Base-by-base conservation (phyloP, 2,888 invertebrate species). In the Branchellion lobata region DNA sequence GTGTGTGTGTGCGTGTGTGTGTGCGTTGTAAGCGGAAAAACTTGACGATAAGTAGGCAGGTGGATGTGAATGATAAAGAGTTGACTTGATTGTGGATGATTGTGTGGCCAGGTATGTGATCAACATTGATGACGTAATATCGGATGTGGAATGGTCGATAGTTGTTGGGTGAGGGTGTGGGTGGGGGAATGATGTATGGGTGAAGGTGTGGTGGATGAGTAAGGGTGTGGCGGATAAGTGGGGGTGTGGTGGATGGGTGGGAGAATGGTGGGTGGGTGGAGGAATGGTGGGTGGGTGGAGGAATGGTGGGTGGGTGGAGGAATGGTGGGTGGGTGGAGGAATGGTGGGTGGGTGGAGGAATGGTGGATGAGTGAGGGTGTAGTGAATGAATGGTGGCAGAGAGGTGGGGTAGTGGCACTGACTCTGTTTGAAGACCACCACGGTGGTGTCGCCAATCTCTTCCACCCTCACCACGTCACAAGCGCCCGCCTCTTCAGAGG, bases 391-490 rank as follows among this genome's bases (percentile, higher is more conserved):
- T 29, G 33, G 74, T 36, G 33, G 36, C 21, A 24, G 36, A 40
- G 21, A 27, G 1, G 14, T 14, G n/a, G 29, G n/a, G 29, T 27
- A 27, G 33, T 33, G 36, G 29, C 14, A 14, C 36, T 61, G 73
- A 88, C 88, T 92, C 89, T 94, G 92, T 84, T 92, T 92, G 90
- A 99, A 98, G n/a, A 95, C 91, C 2, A 98, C 94, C 33, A 98
- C 92, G 3, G 93, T 91, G 0, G 97, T 97, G 85, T 96, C 99
- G 24, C 98, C 99, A 71, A 98, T 90, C 89, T 99, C 98, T 86
- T 96, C 94, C 11, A 95, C 92, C 86, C 91, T 89, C 18, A 98
- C 95, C 47, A 90, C 88, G 86, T 96, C 96, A 86, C 95, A 95
- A 87, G 92, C 93, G 72, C 99, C 99, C 80, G 95, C 89, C 87